phyloP scores from a whole-genome alignment of 1,140 invertebrate species.

The Bombyx mori region ASM3026992v2 NC_085124.1:13320001-13320500 shows the following conservation, averaged over 20 bases:
- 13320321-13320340: background rate
- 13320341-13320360: no score
- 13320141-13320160: conserved; percentile 17
- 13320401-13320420: no score
- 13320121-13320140: conserved; percentile 48
- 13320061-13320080: conserved; percentile 27
- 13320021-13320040: no score
- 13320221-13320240: conserved; percentile 37
- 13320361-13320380: no score
- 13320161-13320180: no score
- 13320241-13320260: conserved; percentile 32
- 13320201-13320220: conserved; percentile 31
- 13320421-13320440: no score
- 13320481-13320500: no score
- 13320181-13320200: conserved; percentile 3
- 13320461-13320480: no score
- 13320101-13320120: conserved; percentile 56
- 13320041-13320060: conserved; percentile 46
- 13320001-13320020: no score
- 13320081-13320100: conserved; percentile 37
- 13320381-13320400: no score
- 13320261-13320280: conserved; percentile 52
- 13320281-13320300: conserved; percentile 36
- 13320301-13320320: conserved; percentile 21
- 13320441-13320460: no score